phyloP scores from a whole-genome alignment of 2,797 vertebrate species.

The Merluccius polli region DNA sequence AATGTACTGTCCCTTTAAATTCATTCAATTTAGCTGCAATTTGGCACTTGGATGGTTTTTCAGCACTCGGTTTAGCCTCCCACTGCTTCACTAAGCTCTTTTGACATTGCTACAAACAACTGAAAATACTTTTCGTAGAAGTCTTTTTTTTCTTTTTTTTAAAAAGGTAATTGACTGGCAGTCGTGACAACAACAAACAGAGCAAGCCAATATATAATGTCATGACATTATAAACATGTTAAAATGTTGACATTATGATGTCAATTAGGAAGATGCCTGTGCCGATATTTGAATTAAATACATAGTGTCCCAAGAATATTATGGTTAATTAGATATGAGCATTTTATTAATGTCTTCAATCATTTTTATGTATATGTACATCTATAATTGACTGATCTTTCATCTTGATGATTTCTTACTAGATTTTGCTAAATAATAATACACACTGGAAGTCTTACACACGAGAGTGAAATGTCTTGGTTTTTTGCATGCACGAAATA shows the following conservation, averaged over 20 bases:
- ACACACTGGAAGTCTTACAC: background rate
- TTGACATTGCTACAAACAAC: constrained; percentile 5
- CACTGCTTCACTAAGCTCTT: constrained; percentile 1
- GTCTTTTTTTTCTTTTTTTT: background rate
- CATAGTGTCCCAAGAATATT: background rate
- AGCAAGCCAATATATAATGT: constrained; percentile 2
- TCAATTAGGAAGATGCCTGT: background rate
- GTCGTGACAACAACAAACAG: background rate
- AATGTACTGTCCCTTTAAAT: constrained; percentile 3
- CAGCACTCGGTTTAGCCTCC: background rate
- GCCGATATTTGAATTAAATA: background rate
- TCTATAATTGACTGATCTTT: background rate
- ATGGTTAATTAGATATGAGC: background rate
- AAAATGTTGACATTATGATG: background rate
- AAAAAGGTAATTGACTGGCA: constrained; percentile 2
- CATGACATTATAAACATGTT: background rate
- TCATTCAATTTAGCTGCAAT: constrained; percentile 4
- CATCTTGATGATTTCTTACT: background rate
- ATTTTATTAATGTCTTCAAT: background rate
- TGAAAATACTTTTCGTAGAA: background rate
- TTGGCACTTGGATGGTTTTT: constrained; percentile 5
- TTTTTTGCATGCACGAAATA: background rate
- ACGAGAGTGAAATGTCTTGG: background rate
- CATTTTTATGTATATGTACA: background rate
- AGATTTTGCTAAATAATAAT: background rate